phyloP scores from a whole-genome alignment of 2,888 invertebrate genomes.

The Zygothrica quintamaculata region DNA sequence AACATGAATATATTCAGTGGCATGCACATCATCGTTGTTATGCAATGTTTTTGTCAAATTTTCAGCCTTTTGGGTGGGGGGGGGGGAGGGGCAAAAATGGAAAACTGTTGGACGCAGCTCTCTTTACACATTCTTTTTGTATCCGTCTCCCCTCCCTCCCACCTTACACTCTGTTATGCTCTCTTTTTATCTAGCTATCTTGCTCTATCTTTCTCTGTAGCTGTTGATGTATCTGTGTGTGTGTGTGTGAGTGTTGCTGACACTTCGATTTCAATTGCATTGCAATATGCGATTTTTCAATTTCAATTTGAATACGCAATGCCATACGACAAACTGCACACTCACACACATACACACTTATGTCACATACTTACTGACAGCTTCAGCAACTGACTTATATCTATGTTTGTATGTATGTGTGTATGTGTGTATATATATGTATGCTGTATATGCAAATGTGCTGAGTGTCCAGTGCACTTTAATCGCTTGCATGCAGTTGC shows the following conservation, averaged over 20 bases:
- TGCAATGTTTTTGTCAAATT: slow-evolving; percentile 62
- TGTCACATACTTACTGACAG: background rate
- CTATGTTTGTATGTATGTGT: slow-evolving; percentile 18
- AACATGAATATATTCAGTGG: background rate
- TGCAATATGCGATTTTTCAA: slow-evolving; percentile 77
- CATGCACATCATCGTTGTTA: slow-evolving; percentile 39
- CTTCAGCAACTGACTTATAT: background rate
- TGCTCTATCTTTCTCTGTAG: background rate
- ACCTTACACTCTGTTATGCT: background rate
- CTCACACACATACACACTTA: no score
- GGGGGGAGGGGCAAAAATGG: no score
- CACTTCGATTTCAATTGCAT: slow-evolving; percentile 78
- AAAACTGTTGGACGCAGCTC: slow-evolving; percentile 14
- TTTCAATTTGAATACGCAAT: slow-evolving; percentile 75
- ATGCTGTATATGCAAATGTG: slow-evolving; percentile 61
- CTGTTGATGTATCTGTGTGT: slow-evolving; percentile 23
- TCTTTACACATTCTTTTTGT: background rate
- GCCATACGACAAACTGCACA: slow-evolving; percentile 39
- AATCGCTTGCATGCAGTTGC: slow-evolving; percentile 70
- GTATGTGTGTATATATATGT: slow-evolving; percentile 15
- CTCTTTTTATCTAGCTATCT: background rate
- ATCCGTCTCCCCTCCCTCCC: background rate
- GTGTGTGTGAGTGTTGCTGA: slow-evolving; percentile 60
- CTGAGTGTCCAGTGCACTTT: slow-evolving; percentile 72
- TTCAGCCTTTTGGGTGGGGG: slow-evolving; percentile 35